Conservation (phyloP, 2,797 vertebrate genomes). For the Parauchenoglanis punctatus region DNA sequence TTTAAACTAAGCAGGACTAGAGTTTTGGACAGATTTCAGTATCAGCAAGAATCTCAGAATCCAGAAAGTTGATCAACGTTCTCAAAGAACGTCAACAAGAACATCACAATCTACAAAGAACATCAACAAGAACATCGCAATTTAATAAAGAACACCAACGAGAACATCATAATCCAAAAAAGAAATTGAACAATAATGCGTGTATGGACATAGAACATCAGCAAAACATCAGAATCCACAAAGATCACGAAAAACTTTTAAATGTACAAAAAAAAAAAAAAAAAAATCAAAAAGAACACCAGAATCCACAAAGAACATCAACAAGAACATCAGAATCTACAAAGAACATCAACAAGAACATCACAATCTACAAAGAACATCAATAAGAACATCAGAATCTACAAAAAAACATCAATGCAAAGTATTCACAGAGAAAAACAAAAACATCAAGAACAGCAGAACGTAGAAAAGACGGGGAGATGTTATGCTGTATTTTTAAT, state of each 20-base stretch:
- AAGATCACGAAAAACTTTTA: background rate
- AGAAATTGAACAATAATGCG: background rate
- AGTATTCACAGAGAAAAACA: background rate
- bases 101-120: background rate
- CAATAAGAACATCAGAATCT: background rate
- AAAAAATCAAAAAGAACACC: background rate
- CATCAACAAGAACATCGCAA: background rate
- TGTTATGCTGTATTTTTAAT: background rate
- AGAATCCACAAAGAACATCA: background rate
- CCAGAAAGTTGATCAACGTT: background rate
- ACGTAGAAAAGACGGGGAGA: background rate
- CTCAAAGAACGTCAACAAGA: background rate
- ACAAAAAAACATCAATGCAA: background rate
- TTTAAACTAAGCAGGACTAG: background rate
- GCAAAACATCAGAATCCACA: background rate
- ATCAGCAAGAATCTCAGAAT: background rate
- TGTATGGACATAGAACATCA: background rate
- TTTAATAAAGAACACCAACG: background rate
- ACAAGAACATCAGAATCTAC: background rate
- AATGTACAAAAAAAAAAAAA: background rate
- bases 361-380: background rate
- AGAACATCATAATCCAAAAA: background rate
- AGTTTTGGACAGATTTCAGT: background rate
- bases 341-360: background rate
- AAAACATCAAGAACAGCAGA: background rate